A percentile compares a stretch with the other conserved stretches of the same genome.
These are phyloP conservation scores for Chromoteleia sp. DNA, from an alignment of 2,888 invertebrate species.

Conservation along the genomic window DNA sequence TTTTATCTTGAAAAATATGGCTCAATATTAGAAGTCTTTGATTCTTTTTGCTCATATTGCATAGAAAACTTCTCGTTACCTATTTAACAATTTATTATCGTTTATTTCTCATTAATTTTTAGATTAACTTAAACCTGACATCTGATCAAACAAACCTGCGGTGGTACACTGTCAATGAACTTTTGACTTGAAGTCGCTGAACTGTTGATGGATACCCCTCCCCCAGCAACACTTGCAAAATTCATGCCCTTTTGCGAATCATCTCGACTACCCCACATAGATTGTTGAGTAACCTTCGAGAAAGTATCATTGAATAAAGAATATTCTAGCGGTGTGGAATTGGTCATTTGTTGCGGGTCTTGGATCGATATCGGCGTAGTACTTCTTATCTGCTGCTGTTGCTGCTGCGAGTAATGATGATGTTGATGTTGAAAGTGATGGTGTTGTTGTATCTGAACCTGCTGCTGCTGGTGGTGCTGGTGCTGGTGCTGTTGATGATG, in stretches of 20 bases:
- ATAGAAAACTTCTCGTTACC: too few species aligned
- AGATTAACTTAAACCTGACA: too few species aligned
- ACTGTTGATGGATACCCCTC: conserved; percentile 82
- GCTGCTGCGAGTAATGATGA: conserved; percentile 75
- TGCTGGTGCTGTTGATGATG: conserved; percentile 79
- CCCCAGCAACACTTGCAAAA: conserved; percentile 90
- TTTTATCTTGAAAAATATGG: too few species aligned
- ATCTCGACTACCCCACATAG: conserved; percentile 87
- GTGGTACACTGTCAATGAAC: conserved; percentile 86
- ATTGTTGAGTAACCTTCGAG: conserved; percentile 88
- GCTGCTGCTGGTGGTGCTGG: conserved; percentile 63
- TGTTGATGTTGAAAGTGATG: conserved; percentile 77
- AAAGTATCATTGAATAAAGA: conserved; percentile 94
- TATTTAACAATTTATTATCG: too few species aligned
- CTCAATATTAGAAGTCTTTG: too few species aligned
- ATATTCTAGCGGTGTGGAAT: conserved; percentile 90
- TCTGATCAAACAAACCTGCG: conserved; percentile 83
- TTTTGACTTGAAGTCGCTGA: conserved; percentile 85
- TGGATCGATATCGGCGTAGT: conserved; percentile 80
- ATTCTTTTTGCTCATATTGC: too few species aligned
- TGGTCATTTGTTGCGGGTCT: conserved; percentile 77
- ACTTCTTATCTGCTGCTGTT: conserved; percentile 78
- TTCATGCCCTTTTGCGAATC: conserved; percentile 88
- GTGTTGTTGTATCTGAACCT: conserved; percentile 73
- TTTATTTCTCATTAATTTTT: not conserved